Percentiles rank a stretch among this genome's conserved stretches.
Evolutionary conservation across 2,113 vertebrate species (phyloP).

Genomic region (Entelurus aequoreus): DNA sequence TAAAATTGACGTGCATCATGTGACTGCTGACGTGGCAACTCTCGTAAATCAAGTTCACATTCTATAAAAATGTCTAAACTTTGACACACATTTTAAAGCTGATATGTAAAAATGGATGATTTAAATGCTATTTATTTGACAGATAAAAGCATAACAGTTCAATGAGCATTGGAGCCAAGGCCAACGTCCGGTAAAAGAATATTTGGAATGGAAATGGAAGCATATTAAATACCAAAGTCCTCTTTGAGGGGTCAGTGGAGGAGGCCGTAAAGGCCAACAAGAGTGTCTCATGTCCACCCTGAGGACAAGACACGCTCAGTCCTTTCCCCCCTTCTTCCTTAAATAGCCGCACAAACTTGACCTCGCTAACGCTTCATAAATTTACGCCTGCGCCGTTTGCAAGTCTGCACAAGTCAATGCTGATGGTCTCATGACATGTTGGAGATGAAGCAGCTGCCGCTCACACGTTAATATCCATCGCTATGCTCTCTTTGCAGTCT

Average conservation of each 20-base stretch:
- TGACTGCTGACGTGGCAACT: not conserved
- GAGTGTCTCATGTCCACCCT: conserved; percentile 56
- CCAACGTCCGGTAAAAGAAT: conserved; percentile 43
- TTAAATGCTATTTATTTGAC: not conserved
- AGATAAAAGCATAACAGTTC: not conserved
- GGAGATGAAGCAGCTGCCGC: not conserved
- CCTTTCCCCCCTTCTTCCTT: conserved; percentile 35
- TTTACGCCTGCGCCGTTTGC: not conserved
- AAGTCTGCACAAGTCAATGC: not conserved
- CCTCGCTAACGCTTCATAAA: conserved; percentile 12
- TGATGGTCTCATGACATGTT: not conserved
- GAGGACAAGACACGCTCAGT: conserved; percentile 44
- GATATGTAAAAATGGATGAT: conserved; percentile 3
- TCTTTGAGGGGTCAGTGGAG: conserved; percentile 24
- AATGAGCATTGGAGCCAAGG: not conserved
- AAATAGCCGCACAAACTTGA: conserved; percentile 40
- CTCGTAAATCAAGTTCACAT: not conserved
- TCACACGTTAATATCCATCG: no score
- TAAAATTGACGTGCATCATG: not conserved
- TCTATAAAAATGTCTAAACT: conserved; percentile 16
- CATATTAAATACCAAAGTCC: conserved; percentile 27
- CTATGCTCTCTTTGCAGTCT: no score
- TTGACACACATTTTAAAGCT: conserved; percentile 8
- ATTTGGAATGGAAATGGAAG: conserved; percentile 54
- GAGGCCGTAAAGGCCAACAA: conserved; percentile 51